phyloP scores from a whole-genome alignment of 2,113 vertebrate species.

The Acrocephalus kingi region DNA sequence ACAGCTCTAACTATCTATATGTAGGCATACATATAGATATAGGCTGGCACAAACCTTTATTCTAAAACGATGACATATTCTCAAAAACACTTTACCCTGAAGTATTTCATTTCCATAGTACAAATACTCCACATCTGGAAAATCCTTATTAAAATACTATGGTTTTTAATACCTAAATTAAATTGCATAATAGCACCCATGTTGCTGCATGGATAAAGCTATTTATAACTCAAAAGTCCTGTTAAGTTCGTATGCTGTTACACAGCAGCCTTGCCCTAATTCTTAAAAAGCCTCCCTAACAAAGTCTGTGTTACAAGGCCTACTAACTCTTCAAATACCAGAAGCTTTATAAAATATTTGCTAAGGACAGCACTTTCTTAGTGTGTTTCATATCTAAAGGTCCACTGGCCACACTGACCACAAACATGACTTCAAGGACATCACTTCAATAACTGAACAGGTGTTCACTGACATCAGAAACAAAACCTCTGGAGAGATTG shows the following conservation, averaged over 20 bases:
- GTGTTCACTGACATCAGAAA: neutral
- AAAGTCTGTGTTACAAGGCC: neutral
- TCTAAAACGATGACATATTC: neutral
- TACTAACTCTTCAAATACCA: neutral
- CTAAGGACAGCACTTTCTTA: neutral
- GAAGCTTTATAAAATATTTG: neutral
- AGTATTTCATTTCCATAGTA: neutral
- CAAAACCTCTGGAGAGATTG: neutral
- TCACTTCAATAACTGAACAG: neutral
- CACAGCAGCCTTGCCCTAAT: neutral
- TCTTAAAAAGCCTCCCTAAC: neutral
- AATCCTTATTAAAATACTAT: neutral
- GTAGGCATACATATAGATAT: neutral
- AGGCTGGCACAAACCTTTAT: neutral
- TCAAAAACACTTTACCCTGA: neutral
- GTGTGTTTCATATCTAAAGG: neutral
- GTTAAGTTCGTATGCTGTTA: neutral
- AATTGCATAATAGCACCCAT: neutral
- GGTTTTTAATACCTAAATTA: neutral
- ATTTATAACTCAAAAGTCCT: neutral
- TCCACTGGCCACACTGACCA: neutral
- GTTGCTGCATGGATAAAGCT: neutral
- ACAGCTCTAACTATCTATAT: neutral
- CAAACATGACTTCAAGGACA: neutral
- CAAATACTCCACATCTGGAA: neutral